A percentile compares a stretch with the other conserved stretches of the same genome.
Conservation (phyloP, 1,140 invertebrate genomes). For the Notospermus geniculatus region DNA sequence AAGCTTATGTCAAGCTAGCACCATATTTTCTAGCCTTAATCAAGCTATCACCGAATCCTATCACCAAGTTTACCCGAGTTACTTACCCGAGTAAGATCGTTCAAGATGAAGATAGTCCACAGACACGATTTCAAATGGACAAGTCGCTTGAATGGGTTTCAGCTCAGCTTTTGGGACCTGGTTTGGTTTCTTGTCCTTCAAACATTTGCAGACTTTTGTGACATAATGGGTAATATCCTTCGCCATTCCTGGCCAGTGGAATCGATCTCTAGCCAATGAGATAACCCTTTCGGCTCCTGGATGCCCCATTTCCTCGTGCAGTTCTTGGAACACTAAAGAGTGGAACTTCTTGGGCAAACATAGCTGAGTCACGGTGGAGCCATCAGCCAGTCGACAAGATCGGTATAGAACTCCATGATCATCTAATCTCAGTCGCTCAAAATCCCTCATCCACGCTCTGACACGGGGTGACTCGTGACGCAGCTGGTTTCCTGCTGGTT, state of each 20-base stretch:
- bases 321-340: constrained; percentile 4
- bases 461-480: too few relatives aligned
- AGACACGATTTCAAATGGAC: constrained; percentile 21
- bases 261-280: constrained; percentile 14
- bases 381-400: too few relatives aligned
- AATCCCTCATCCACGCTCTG: constrained; percentile 8
- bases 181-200: constrained; percentile 15
- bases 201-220: constrained; percentile 16
- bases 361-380: constrained; percentile 16
- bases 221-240: constrained; percentile 16
- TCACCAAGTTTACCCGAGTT: too few relatives aligned
- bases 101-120: constrained; percentile 24
- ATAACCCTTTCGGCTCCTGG: constrained; percentile 16
- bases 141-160: constrained; percentile 14
- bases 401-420: constrained; percentile 4
- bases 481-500: too few relatives aligned
- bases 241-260: constrained; percentile 24
- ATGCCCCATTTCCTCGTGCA: too few relatives aligned
- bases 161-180: constrained; percentile 10
- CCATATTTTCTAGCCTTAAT: too few relatives aligned
- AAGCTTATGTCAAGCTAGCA: too few relatives aligned
- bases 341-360: constrained; percentile 14
- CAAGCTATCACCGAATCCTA: too few relatives aligned
- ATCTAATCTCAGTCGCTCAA: constrained; percentile 1
- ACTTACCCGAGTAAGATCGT: too few relatives aligned